Base-by-base conservation (phyloP, 2,113 vertebrate genomes). In the Microcebus jonahi region DNA sequence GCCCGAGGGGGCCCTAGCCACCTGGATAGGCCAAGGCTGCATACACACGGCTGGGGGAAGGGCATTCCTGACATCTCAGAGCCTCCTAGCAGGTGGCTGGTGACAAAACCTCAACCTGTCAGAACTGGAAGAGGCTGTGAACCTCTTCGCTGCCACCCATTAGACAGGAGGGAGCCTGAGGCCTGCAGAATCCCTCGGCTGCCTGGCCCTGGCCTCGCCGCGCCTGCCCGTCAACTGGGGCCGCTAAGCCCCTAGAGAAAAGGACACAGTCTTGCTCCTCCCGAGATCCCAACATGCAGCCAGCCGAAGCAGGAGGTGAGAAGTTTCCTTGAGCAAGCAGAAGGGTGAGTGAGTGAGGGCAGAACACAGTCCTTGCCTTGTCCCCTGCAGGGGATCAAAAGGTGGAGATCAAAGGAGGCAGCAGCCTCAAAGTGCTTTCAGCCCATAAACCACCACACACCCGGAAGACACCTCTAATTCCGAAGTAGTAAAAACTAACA, bases 291-390 rank as follows among this genome's bases (percentile, higher is more conserved):
- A 11, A 4, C 1, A 17, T 15, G 70, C 4, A 13, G 42, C 75
- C 55, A 15, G n/a, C 75, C 45, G 13, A 29, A 63, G n/a, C 29
- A 34, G 39, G 53, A 82, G 27, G 15, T 31, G 48, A 10, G 25
- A 70, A 50, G 53, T 42, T 29, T 42, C 80, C 48, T 12, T 9
- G 77, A 79, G 45, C 21, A 48, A 42, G 67, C 11, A 14, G 48
- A 23, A 29, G 17, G 39, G 14, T 6, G 12, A 31, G 21, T 12
- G 25, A 59, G 34, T 23, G 10, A 34, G 1, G 9, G 13, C 6
- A 4, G 50, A 3, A 3, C 12, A 1, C 48, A 2, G 70, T 14
- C 48, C 67, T 18, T 0, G 14, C 14, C 67, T 4, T 2, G 8
- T 27, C 59, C 63, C 93, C 53, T 31, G 11, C 34, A 3, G n/a